Conservation (phyloP, 2,113 vertebrate genomes). For the Limnothrissa miodon region DNA sequence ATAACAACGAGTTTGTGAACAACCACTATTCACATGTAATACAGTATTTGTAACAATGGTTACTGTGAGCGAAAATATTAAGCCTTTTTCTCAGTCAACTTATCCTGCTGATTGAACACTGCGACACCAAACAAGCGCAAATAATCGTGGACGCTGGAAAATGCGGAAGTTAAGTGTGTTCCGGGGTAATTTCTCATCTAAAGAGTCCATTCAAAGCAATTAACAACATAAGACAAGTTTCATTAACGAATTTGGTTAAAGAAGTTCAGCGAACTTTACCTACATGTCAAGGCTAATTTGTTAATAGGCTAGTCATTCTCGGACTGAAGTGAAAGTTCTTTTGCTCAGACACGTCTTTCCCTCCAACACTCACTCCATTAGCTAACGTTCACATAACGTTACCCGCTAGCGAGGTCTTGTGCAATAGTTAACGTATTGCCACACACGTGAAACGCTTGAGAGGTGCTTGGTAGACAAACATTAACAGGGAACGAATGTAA, state of each 20-base stretch:
- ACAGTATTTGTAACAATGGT: neutral
- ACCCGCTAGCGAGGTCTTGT: neutral
- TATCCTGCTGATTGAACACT: neutral
- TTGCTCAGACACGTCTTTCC: slow-evolving; percentile 5
- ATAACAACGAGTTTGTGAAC: neutral
- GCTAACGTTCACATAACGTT: slow-evolving; percentile 9
- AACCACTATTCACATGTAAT: neutral
- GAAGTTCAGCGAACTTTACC: neutral
- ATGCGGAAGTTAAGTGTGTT: slow-evolving; percentile 61
- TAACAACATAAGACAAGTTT: neutral
- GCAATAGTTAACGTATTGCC: neutral
- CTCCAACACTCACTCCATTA: neutral
- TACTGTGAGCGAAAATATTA: neutral
- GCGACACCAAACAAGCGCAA: neutral
- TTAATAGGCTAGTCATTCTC: neutral
- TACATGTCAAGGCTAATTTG: neutral
- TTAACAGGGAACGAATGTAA: neutral
- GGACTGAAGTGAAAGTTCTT: neutral
- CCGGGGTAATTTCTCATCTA: slow-evolving; percentile 13
- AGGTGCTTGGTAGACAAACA: neutral
- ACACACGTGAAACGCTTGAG: neutral
- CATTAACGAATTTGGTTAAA: neutral
- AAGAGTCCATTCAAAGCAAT: neutral
- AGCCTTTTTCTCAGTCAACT: neutral
- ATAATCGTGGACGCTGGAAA: slow-evolving; percentile 22